These are phyloP conservation scores for Pogonomyrmex californicus DNA, from an alignment of 1,140 invertebrate species.

Conservation along the genomic window DNA sequence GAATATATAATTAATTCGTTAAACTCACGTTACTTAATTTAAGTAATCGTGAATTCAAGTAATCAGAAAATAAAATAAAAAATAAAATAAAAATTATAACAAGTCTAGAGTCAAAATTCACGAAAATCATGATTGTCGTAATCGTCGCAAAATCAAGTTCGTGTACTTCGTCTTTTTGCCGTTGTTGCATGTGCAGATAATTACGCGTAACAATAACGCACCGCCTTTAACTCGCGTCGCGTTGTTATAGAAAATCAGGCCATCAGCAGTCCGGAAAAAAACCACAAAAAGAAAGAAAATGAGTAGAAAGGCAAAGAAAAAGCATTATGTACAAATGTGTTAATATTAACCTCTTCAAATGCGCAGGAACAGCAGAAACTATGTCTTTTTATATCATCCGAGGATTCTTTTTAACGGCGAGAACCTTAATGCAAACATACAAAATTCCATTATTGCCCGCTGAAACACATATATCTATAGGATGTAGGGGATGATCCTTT, in stretches of 20 bases:
- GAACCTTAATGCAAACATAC: conserved; percentile 18
- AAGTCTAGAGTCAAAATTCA: too few species aligned
- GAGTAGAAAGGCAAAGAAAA: background rate
- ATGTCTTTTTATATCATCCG: conserved; percentile 30
- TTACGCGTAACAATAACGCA: background rate
- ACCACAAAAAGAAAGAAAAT: background rate
- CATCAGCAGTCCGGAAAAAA: conserved; percentile 39
- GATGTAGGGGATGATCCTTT: background rate
- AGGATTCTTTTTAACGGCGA: conserved; percentile 32
- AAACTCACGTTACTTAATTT: too few species aligned
- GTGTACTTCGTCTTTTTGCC: too few species aligned
- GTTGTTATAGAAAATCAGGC: conserved; percentile 73
- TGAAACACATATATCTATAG: conserved; percentile 51
- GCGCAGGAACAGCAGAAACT: conserved; percentile 57
- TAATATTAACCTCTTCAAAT: conserved; percentile 76
- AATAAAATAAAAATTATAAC: too few species aligned
- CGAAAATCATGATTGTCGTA: too few species aligned
- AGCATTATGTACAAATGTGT: conserved; percentile 69
- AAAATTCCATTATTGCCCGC: conserved; percentile 29
- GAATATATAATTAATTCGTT: too few species aligned
- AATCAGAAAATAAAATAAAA: too few species aligned
- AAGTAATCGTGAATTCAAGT: too few species aligned
- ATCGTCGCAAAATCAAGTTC: too few species aligned
- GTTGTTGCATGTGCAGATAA: conserved; percentile 53
- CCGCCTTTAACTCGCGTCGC: conserved; percentile 33